Evolutionary conservation across 64 coral and sea anemone species (phyloP), one percentile per base, ranked within the genome.

Genomic region (Hydrozoanthus tunicans): DNA sequence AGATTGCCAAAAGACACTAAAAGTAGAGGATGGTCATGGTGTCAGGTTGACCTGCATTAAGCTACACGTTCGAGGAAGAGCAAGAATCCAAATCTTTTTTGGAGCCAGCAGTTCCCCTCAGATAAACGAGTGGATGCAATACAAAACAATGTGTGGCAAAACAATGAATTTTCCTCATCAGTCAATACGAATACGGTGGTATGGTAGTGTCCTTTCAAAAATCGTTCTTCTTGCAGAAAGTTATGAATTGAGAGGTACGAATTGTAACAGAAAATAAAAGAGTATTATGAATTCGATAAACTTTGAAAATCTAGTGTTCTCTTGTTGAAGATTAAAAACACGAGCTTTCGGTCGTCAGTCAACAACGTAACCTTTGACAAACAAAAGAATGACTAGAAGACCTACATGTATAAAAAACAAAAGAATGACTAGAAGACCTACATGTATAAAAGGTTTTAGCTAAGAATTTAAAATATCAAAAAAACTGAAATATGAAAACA

Each of bases 191-290:
- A 0, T 96, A 11, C 1, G 69, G 9, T 93, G 92, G 94, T 43
- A 9, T 7, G 94, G 92, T 26, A 64, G 79, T 25, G 79, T 81
- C 1, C 85, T 91, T 71, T 91, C 91, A 5, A 74, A 91, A 68
- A 77, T 96, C 4, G 8, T 88, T 59, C 27, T 96, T 91, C 51
- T 76, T 54, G 81, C 91, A 13, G 81, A 96, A 59, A 52, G 77
- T 11, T 77, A 85, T 5, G 73, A 90, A 60, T 58, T 85, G 6
- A n/a, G 5, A 4, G 88, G 93, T 94, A 65, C 77, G 93, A 88
- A 9, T 26, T 53, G 4, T 6, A n/a, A 9, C 9, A 9, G 55
- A 56, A n/a, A 53, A 51, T 43, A 43, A 43, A 43, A 43, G 32
- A 43, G 32, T 43, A 43, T 43, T 43, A 43, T 2, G 2, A 43